Evolutionary conservation across 2,888 invertebrate species (phyloP), one percentile per base, ranked within the genome.

Genomic region (Brassicogethes aeneus): DNA sequence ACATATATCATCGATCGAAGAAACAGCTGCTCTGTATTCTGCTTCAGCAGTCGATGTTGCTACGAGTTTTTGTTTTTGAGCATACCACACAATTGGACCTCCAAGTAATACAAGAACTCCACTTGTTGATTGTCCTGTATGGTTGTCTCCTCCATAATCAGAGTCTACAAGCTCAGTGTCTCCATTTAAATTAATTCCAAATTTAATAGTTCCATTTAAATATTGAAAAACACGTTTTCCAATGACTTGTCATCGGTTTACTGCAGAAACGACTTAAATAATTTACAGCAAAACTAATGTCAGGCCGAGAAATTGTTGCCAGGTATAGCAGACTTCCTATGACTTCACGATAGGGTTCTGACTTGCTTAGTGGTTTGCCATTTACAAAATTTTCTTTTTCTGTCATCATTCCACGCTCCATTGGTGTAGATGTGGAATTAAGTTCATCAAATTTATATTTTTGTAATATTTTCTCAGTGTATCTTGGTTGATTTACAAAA

Each of bases 21-120:
- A 47, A 2, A 54, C 55, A 15, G 56, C 56, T 3, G 58, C 56
- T 42, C 59, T 44, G 47, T 59, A 60, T 38, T 59, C 55, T 3
- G 56, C 57, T 45, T 57, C 55, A n/a, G 56, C 56, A 34, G 56
- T 52, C 3, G 55, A 57, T 1, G 34, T 40, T 34, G 40, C 32
- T 16, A 14, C 52, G 48, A 38, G 52, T 49, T 2, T 51, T 49
- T n/a, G 35, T 45, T 36, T 52, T 45, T 43, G 43, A 41, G 29
- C 33, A 12, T 33, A 44, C 55, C 56, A 60, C 2, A 57, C 46
- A 17, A 57, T 43, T 16, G 57, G 59, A 5, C 54, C 57, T 46
- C 55, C 56, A 38, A 46, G 35, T 13, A 48, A 2, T 3, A 54
- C 37, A 29, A 57, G 36, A 15, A 56, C 39, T 35, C 54, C 55